phyloP scores from a whole-genome alignment of 1,140 invertebrate genomes.

The Capitella teleta region DNA sequence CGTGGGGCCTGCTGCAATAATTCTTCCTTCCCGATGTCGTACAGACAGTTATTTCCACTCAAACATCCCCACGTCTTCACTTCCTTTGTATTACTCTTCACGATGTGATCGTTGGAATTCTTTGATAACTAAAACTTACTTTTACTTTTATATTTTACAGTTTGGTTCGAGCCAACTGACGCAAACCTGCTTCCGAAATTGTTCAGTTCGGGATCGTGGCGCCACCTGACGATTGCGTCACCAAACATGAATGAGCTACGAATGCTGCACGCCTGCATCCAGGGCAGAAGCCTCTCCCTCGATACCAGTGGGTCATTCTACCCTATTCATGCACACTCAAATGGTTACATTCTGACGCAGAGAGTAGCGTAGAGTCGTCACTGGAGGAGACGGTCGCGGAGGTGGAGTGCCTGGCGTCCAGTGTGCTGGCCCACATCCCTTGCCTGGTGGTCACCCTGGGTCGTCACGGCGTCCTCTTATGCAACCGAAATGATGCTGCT shows the following conservation, averaged over 20 bases:
- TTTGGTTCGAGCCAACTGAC: constrained; percentile 61
- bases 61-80: too few species aligned
- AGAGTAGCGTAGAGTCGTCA: constrained; percentile 17
- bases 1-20: too few species aligned
- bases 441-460: constrained; percentile 1
- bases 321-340: not conserved
- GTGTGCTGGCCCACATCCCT: not conserved
- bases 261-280: constrained; percentile 21
- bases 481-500: not conserved
- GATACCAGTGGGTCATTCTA: not conserved
- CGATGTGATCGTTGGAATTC: too few species aligned
- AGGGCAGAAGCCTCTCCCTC: not conserved
- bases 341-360: not conserved
- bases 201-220: constrained; percentile 42
- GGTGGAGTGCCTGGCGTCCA: not conserved
- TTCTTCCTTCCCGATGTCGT: too few species aligned
- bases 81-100: too few species aligned
- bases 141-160: constrained; percentile 32
- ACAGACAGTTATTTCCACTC: too few species aligned
- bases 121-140: too few species aligned
- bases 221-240: constrained; percentile 50
- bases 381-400: not conserved
- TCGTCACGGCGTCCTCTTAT: constrained; percentile 1
- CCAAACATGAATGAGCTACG: constrained; percentile 62
- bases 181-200: constrained; percentile 49